Percentiles rank a stretch among this genome's conserved stretches.
phyloP scores from a whole-genome alignment of 2,797 vertebrate species.

The Phalanger gymnotis region DNA sequence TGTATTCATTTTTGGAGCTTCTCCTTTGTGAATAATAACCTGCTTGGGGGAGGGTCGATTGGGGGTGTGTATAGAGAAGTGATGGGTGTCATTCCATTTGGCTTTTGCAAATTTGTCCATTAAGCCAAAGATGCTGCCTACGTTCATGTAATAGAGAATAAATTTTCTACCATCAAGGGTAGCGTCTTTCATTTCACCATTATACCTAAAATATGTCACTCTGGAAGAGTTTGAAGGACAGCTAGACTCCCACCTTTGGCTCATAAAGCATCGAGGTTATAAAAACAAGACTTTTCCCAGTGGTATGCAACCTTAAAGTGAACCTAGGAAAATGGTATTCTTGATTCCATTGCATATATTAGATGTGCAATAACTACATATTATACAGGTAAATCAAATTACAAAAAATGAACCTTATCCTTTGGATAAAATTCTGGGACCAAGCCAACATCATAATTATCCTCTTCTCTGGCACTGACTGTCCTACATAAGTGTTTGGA shows the following conservation, averaged over 20 bases:
- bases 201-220: background rate
- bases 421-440: slow-evolving; percentile 59
- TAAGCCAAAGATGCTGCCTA: slow-evolving; percentile 19
- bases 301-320: slow-evolving; percentile 59
- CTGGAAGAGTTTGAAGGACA: slow-evolving; percentile 56
- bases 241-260: slow-evolving; percentile 40
- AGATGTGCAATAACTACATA: slow-evolving; percentile 69
- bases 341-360: slow-evolving; percentile 58
- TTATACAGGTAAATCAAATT: slow-evolving; percentile 72
- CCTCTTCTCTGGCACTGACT: slow-evolving; percentile 68
- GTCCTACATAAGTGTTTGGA: slow-evolving; percentile 66
- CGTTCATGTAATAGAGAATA: slow-evolving; percentile 46
- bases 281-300: slow-evolving; percentile 62
- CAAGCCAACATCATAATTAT: slow-evolving; percentile 63
- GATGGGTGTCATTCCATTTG: slow-evolving; percentile 37
- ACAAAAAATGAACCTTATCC: slow-evolving; percentile 56
- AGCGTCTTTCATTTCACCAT: slow-evolving; percentile 16
- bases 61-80: slow-evolving; percentile 7
- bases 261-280: slow-evolving; percentile 63
- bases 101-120: slow-evolving; percentile 21
- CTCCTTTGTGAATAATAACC: slow-evolving; percentile 36
- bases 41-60: background rate
- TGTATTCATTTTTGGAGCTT: slow-evolving; percentile 58
- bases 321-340: slow-evolving; percentile 62
- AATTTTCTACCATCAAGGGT: background rate